Evolutionary conservation across 37 sponge, comb jelly and placozoan species (phyloP), one percentile per base, ranked within the genome.

Genomic region (Chondrosia reniformis): DNA sequence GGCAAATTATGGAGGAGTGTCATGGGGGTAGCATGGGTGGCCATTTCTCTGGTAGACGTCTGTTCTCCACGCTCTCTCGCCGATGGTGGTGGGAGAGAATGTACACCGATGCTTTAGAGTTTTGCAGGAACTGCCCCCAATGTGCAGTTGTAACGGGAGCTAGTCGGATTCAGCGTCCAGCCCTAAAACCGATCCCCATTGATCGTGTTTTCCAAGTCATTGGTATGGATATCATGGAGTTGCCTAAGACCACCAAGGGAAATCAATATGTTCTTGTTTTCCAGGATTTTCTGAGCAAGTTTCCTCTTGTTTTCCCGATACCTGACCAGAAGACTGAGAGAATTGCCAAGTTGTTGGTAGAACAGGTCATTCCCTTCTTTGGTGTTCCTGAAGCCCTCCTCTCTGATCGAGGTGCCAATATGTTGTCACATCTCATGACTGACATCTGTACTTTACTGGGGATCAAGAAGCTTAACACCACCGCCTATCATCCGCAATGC

Each of bases 41-140:
- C 0, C 87, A 87, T 37, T 87, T 87, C 3, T 87, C 84, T 19
- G 88, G 83, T 15, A 73, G 80, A 0, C 56, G 74, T 1, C 42
- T 87, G 45, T 83, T 56, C 46, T 46, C 33, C 6, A 24, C 90
- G 5, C 17, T 85, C 17, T 0, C 45, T 12, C 21, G 49, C 8
- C 28, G 42, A 31, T 78, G 86, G 83, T 85, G 90, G 90, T 89
- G 90, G 83, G 59, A 73, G 12, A 45, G 83, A 0, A 83, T 88
- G 89, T 88, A 45, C 61, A 1, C 33, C 2, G 76, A 79, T 64
- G 76, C 55, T 0, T 3, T 80, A 1, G 54, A 73, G 9, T 80
- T 59, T 54, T 74, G 61, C 36, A 25, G 41, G 2, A 46, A 1
- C 1, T 83, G 88, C n/a, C 84, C 88, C 28, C 55, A 89, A 67